Evolutionary conservation across 2,888 invertebrate species (phyloP), one percentile per base, ranked within the genome.

Genomic region (Apantesis nais): DNA sequence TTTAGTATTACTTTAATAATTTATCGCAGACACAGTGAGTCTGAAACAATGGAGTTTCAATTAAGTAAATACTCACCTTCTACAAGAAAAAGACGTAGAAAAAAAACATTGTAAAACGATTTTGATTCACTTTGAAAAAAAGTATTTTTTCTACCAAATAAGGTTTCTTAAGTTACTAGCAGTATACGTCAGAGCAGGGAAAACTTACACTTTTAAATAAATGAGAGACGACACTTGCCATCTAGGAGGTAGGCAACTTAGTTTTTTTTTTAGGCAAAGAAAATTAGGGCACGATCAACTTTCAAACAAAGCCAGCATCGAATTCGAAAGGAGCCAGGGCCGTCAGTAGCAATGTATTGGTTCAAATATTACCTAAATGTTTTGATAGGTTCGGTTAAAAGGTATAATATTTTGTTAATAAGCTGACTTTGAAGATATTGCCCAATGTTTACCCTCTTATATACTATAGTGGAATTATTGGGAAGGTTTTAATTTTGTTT

Each of bases 241-340:
- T 73, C 66, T 70, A 68, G 77, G 75, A 74, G 64, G 52, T 70
- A 80, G 73, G 72, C 61, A 74, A 75, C 77, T 78, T 70, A 71
- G 74, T 81, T 83, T 83, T 81, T 80, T 81, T 79, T 75, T 71
- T 66, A 72, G 77, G 74, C 78, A 79, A 84, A 84, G 76, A 78
- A 83, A 85, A 85, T 83, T 83, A 82, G 80, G 79, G 73, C 69
- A 71, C 80, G 83, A 81, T 83, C 83, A 81, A 84, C 76, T 85
- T 83, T 81, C 77, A 81, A 83, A 83, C 78, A 83, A 80, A 78
- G 78, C 76, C 71, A 67, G 75, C 76, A 75, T 76, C 70, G 74
- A 82, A 81, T 79, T 77, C 62, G 67, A 79, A 75, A 75, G 60
- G 62, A n/a, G 44, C n/a, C 62, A 76, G 80, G 77, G 76, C 52